Evolutionary conservation across 2,797 vertebrate genomes (phyloP).

Genomic region (Acestrorhynchus altus): DNA sequence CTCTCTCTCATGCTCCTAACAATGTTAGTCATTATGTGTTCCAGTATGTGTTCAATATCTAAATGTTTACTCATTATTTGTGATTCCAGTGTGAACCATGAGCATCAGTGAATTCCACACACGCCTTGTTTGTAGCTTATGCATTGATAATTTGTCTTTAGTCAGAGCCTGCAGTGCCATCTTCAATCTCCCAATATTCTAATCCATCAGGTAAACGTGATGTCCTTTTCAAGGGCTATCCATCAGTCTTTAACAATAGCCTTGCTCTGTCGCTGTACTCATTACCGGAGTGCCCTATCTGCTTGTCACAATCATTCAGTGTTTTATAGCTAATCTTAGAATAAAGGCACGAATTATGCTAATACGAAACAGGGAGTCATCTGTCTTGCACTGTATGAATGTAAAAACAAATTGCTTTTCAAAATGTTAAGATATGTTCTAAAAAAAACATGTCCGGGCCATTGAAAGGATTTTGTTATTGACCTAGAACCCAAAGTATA

Average conservation of each 20-base stretch:
- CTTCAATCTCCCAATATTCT: slow-evolving; percentile 69
- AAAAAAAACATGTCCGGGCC: background rate
- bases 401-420: slow-evolving; percentile 33
- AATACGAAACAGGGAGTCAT: slow-evolving; percentile 36
- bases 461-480: background rate
- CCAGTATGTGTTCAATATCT: slow-evolving; percentile 17
- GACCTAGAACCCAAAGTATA: background rate
- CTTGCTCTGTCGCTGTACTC: slow-evolving; percentile 54
- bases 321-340: slow-evolving; percentile 44
- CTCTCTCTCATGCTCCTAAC: slow-evolving; percentile 7
- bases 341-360: slow-evolving; percentile 42
- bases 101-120: slow-evolving; percentile 54
- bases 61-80: slow-evolving; percentile 46
- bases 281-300: slow-evolving; percentile 49
- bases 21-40: background rate
- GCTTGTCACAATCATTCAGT: slow-evolving; percentile 56
- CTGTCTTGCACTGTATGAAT: slow-evolving; percentile 25
- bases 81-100: slow-evolving; percentile 39
- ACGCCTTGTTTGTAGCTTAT: slow-evolving; percentile 66
- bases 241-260: slow-evolving; percentile 75
- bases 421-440: slow-evolving; percentile 2
- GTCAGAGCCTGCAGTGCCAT: slow-evolving; percentile 67
- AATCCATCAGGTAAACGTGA: slow-evolving; percentile 76
- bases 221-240: slow-evolving; percentile 74
- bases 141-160: slow-evolving; percentile 70